Percentiles rank a stretch among this genome's conserved stretches.
Conservation (phyloP, 2,797 vertebrate species). For the Chelonia mydas region DNA sequence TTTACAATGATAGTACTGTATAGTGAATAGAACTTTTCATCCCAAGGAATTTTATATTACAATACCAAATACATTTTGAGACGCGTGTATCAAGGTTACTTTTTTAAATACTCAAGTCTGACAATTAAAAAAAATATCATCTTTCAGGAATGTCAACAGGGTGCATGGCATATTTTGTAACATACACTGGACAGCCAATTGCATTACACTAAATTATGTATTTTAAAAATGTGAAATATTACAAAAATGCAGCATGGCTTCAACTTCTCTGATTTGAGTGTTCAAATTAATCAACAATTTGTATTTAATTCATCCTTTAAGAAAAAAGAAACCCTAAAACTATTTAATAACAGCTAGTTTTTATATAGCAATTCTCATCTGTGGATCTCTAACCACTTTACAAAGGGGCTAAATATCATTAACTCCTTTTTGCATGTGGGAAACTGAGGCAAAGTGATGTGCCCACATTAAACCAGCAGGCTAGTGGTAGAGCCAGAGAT, state of each 20-base stretch:
- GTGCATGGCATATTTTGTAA: background rate
- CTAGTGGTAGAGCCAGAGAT: background rate
- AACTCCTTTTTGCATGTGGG: background rate
- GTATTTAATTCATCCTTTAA: background rate
- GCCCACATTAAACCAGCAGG: background rate
- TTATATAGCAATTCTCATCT: background rate
- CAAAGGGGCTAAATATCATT: background rate
- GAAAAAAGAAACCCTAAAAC: background rate
- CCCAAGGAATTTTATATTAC: background rate
- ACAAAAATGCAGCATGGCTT: background rate
- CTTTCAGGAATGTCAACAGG: background rate
- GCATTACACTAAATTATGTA: background rate
- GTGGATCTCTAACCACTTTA: background rate
- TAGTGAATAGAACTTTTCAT: background rate
- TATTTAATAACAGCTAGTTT: background rate
- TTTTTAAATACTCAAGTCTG: background rate
- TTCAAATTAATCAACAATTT: background rate
- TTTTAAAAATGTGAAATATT: background rate
- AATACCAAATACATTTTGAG: background rate
- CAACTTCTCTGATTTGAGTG: background rate
- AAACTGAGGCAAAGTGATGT: background rate
- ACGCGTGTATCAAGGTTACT: background rate
- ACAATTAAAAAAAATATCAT: background rate
- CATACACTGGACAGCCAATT: background rate
- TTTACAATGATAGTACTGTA: constrained; percentile 1